phyloP scores from a whole-genome alignment of 35 echinoderm and acorn worm genomes.

The Lytechinus pictus region DNA sequence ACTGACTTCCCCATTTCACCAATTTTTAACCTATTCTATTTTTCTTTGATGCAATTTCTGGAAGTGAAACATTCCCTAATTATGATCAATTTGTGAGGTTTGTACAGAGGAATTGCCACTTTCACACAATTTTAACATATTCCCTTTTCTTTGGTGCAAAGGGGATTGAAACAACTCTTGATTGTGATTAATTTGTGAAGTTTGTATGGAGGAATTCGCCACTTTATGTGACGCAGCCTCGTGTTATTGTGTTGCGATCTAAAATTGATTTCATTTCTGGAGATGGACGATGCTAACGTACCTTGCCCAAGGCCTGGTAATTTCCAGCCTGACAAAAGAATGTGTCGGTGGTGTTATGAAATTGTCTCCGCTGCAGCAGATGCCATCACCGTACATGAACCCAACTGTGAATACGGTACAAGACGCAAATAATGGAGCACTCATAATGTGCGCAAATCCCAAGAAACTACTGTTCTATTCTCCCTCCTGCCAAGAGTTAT shows the following conservation, averaged over 20 bases:
- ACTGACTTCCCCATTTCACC: background rate
- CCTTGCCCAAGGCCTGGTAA: background rate
- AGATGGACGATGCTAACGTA: conserved; percentile 23
- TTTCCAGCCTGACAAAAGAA: conserved; percentile 11
- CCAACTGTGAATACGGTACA: background rate
- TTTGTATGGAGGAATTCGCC: background rate
- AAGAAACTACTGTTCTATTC: conserved; percentile 10
- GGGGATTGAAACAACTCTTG: background rate
- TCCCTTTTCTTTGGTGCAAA: background rate
- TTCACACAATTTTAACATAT: background rate
- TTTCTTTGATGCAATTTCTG: background rate
- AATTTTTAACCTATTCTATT: background rate
- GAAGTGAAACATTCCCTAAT: background rate
- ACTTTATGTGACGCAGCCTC: background rate
- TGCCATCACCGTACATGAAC: background rate
- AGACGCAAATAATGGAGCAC: background rate
- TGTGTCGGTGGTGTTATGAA: background rate
- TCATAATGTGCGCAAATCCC: background rate
- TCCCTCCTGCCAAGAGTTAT: background rate
- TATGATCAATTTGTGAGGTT: background rate
- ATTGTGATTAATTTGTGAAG: background rate
- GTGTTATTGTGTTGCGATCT: background rate
- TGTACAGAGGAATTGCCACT: background rate
- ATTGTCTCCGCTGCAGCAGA: background rate
- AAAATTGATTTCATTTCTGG: conserved; percentile 22